Percentiles rank a stretch among this genome's conserved stretches.
phyloP scores from a whole-genome alignment of 2,888 invertebrate species.

The Trichogramma evanescens region DNA sequence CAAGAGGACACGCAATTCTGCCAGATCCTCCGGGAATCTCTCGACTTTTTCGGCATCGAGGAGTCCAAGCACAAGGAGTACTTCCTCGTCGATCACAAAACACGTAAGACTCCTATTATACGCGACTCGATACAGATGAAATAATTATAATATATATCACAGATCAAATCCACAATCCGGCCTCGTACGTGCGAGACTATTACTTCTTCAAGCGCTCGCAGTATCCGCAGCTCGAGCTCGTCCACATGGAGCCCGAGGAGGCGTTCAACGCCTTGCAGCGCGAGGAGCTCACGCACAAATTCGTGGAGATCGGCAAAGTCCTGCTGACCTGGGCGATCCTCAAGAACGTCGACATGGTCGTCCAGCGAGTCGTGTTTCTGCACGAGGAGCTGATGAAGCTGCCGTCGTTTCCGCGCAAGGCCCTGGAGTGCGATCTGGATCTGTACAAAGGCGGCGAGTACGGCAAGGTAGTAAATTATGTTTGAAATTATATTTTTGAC shows the following conservation, averaged over 20 bases:
- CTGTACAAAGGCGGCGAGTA: conserved; percentile 83
- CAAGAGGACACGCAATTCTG: conserved; percentile 96
- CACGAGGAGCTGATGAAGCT: conserved; percentile 98
- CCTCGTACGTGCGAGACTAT: conserved; percentile 90
- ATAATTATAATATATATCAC: conserved; percentile 16
- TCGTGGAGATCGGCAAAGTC: conserved; percentile 95
- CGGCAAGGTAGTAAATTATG: conserved; percentile 63
- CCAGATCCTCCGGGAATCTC: conserved; percentile 87
- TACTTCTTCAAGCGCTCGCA: conserved; percentile 81
- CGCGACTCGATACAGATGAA: not conserved
- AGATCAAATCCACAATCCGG: conserved; percentile 95
- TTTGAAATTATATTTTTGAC: not conserved
- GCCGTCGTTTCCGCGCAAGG: conserved; percentile 96
- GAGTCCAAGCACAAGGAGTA: conserved; percentile 82
- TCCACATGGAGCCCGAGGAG: conserved; percentile 86
- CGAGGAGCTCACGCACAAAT: conserved; percentile 86
- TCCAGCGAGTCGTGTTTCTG: conserved; percentile 94
- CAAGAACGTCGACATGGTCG: conserved; percentile 90
- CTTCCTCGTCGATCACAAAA: conserved; percentile 96
- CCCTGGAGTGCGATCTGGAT: conserved; percentile 92
- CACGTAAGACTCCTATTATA: conserved; percentile 63
- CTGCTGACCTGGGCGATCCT: conserved; percentile 84
- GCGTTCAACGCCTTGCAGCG: conserved; percentile 85
- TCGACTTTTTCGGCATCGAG: conserved; percentile 95
- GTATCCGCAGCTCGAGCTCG: conserved; percentile 91